Percentiles rank a stretch among this genome's conserved stretches.
Evolutionary conservation across 1,140 invertebrate genomes (phyloP).

Genomic region (Drosophila albomicans): DNA sequence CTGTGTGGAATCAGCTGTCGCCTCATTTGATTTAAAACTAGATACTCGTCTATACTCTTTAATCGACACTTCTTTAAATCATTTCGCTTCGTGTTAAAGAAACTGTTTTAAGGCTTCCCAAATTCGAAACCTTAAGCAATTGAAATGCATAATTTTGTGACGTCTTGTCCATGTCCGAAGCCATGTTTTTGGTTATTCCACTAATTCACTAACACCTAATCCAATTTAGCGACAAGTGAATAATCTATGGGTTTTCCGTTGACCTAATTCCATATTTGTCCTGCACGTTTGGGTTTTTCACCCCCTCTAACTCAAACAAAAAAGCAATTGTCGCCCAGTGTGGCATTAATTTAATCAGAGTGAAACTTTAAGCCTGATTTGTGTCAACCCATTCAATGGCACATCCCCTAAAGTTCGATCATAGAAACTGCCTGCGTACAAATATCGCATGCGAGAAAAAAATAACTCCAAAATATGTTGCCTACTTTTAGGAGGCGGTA

Average conservation of each 20-base stretch:
- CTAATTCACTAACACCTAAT: slow-evolving; percentile 19
- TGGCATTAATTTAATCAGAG: slow-evolving; percentile 29
- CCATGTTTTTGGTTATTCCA: neutral
- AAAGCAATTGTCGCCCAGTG: slow-evolving; percentile 5
- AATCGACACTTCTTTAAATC: no score
- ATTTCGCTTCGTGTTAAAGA: no score
- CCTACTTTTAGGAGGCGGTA: slow-evolving; percentile 93
- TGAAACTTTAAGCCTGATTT: neutral
- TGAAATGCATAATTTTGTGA: no score
- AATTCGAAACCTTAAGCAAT: no score
- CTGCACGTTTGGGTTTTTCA: neutral
- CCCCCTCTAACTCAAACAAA: neutral
- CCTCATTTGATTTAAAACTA: neutral
- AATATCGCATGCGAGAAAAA: slow-evolving; percentile 15
- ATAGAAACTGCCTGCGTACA: neutral
- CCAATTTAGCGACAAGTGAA: slow-evolving; percentile 27
- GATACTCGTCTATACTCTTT: no score
- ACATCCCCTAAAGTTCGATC: neutral
- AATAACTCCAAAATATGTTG: slow-evolving; percentile 74
- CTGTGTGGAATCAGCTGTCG: neutral
- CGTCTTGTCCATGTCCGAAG: neutral
- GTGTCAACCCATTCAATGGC: neutral
- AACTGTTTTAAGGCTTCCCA: no score
- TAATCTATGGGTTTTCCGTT: slow-evolving; percentile 23
- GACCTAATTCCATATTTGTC: slow-evolving; percentile 31